phyloP scores from a whole-genome alignment of 2,888 invertebrate species.

The Dasysyrphus tricinctus region DNA sequence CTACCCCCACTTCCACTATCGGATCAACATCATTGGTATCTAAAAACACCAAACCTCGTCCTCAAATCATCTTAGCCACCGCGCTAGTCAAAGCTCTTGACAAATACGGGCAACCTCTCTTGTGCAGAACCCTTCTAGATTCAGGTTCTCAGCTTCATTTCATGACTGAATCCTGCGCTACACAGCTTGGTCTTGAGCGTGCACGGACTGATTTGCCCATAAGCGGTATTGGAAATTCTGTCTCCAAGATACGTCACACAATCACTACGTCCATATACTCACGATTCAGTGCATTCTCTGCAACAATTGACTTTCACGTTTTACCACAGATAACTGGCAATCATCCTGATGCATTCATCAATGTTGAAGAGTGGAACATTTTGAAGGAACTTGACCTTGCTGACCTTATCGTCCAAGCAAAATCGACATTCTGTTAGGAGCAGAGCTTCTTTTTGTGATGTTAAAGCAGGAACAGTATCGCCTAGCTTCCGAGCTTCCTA shows the following conservation, averaged over 20 bases:
- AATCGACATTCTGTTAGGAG: too few relatives aligned
- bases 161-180: neutral
- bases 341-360: too few relatives aligned
- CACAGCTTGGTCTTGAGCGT: neutral
- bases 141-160: neutral
- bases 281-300: neutral
- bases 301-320: neutral
- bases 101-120: neutral
- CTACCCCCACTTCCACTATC: neutral
- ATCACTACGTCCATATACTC: neutral
- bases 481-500: too few relatives aligned
- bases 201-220: neutral
- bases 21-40: neutral
- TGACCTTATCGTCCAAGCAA: too few relatives aligned
- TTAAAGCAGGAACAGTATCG: too few relatives aligned
- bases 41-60: neutral
- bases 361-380: too few relatives aligned
- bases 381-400: too few relatives aligned
- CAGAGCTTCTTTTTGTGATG: too few relatives aligned
- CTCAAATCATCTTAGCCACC: neutral
- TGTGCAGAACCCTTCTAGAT: neutral
- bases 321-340: neutral
- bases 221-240: neutral
- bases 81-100: neutral
- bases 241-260: neutral